These are phyloP conservation scores for Atherix ibis DNA, from an alignment of 2,888 invertebrate genomes.

Conservation along the genomic window DNA sequence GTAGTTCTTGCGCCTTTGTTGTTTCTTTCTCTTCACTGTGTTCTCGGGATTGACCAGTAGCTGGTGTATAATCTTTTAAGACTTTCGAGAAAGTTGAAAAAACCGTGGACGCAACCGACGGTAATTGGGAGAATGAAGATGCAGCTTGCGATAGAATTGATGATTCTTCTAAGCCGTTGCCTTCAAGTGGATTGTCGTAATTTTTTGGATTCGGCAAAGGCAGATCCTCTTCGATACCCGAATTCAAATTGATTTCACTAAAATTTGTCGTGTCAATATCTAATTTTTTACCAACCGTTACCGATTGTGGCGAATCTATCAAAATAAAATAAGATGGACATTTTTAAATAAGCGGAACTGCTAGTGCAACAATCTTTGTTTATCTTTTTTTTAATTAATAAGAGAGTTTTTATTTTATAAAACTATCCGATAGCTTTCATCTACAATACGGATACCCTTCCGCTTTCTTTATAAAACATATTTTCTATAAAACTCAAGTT, in stretches of 20 bases:
- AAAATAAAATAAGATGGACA: too few relatives aligned
- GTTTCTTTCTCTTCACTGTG: constrained; percentile 1
- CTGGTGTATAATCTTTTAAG: constrained; percentile 21
- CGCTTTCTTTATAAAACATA: too few relatives aligned
- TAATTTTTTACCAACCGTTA: constrained; percentile 25
- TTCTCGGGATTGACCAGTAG: constrained; percentile 5
- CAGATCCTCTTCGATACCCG: constrained; percentile 23
- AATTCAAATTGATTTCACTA: constrained; percentile 36
- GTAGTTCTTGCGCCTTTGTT: background rate
- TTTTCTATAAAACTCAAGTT: too few relatives aligned
- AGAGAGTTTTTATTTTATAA: too few relatives aligned
- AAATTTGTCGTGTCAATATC: constrained; percentile 33
- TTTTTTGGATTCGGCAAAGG: constrained; percentile 11
- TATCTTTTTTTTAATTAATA: too few relatives aligned
- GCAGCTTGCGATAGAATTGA: constrained; percentile 27
- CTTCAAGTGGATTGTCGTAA: constrained; percentile 1
- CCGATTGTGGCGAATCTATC: constrained; percentile 8
- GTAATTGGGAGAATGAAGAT: constrained; percentile 37
- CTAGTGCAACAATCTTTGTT: too few relatives aligned
- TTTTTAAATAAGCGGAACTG: too few relatives aligned
- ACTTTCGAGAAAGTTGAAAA: constrained; percentile 39
- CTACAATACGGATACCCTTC: too few relatives aligned
- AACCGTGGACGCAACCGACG: constrained; percentile 45
- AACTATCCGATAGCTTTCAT: too few relatives aligned
- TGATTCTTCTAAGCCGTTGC: constrained; percentile 1